A percentile compares a stretch with the other conserved stretches of the same genome.
These are phyloP conservation scores for Chaunax sp. DNA, from an alignment of 2,797 vertebrate genomes.

Conservation along the genomic window DNA sequence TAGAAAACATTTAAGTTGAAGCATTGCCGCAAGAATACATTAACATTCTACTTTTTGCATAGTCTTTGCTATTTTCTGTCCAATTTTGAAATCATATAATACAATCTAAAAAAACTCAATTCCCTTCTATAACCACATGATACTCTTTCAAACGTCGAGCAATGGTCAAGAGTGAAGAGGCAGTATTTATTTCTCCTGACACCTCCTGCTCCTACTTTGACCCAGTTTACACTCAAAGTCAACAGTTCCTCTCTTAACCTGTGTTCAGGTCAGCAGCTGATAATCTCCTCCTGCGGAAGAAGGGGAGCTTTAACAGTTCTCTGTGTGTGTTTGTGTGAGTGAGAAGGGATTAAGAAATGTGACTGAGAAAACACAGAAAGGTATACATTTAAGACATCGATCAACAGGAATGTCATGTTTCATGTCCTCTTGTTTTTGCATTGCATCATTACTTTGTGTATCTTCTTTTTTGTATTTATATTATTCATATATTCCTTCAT, in stretches of 20 bases:
- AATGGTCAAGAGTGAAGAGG: neutral
- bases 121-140: neutral
- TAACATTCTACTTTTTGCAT: neutral
- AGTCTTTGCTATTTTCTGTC: neutral
- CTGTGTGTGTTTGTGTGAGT: neutral
- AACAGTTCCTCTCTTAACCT: slow-evolving; percentile 58
- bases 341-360: neutral
- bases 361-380: neutral
- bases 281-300: slow-evolving; percentile 45
- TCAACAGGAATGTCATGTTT: too few relatives aligned
- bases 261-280: slow-evolving; percentile 41
- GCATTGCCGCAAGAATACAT: neutral
- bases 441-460: too few relatives aligned
- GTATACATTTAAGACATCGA: neutral
- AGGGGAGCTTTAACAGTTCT: slow-evolving; percentile 10
- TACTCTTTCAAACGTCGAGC: neutral
- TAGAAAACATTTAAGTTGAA: neutral
- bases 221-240: slow-evolving; percentile 60
- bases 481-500: neutral
- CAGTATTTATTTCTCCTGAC: slow-evolving; percentile 9
- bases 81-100: neutral
- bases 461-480: too few relatives aligned
- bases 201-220: slow-evolving; percentile 43
- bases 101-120: neutral
- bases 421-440: too few relatives aligned